A percentile compares a stretch with the other conserved stretches of the same genome.
Evolutionary conservation across 2,888 invertebrate genomes (phyloP).

Genomic region (Pammene aurita): DNA sequence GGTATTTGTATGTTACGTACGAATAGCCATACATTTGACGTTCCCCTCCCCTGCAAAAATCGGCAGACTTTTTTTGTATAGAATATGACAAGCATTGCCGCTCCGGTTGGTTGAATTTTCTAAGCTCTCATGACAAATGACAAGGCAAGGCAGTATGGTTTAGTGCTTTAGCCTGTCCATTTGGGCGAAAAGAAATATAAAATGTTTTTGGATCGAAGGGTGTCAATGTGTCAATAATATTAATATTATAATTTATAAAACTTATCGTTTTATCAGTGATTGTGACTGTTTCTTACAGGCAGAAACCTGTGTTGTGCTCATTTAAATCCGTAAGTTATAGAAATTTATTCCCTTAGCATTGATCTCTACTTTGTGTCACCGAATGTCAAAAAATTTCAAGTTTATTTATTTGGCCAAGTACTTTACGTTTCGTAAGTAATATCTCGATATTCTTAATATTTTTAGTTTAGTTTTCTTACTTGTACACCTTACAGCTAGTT

Average conservation of each 20-base stretch:
- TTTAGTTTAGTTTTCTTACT: slow-evolving; percentile 35
- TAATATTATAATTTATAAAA: slow-evolving; percentile 43
- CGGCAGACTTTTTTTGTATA: too few species aligned
- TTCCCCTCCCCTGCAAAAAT: too few species aligned
- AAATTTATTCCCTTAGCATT: slow-evolving; percentile 14
- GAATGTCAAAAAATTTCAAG: slow-evolving; percentile 4
- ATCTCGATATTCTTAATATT: slow-evolving; percentile 22
- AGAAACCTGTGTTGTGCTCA: slow-evolving; percentile 17
- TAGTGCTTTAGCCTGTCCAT: too few species aligned
- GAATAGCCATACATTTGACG: too few species aligned
- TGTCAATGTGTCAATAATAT: slow-evolving; percentile 61
- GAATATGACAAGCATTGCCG: too few species aligned
- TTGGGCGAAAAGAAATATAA: slow-evolving; percentile 40
- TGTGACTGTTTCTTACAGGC: slow-evolving; percentile 29
- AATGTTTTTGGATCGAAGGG: slow-evolving; percentile 57
- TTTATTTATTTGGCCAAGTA: too few species aligned
- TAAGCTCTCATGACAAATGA: too few species aligned
- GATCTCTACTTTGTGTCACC: slow-evolving; percentile 34
- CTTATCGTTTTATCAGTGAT: slow-evolving; percentile 47
- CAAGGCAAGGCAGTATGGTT: too few species aligned
- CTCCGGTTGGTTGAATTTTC: too few species aligned
- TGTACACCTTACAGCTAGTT: slow-evolving; percentile 19
- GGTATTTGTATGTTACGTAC: too few species aligned
- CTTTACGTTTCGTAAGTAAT: slow-evolving; percentile 17
- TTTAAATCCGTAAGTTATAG: slow-evolving; percentile 22